Conservation (phyloP, 2,113 vertebrate genomes). For the Tragelaphus strepsiceros region DNA sequence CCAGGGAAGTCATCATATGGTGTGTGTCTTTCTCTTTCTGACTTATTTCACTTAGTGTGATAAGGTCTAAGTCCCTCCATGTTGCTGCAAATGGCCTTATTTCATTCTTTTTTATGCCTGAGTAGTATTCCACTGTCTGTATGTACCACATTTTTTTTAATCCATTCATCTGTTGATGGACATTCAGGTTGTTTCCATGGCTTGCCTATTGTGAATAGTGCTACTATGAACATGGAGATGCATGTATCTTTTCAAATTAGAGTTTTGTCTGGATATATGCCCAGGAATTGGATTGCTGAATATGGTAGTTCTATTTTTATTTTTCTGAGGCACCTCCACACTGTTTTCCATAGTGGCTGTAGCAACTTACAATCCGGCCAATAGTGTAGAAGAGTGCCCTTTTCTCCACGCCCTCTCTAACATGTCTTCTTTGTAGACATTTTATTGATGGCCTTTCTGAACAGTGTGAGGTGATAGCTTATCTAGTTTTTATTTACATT, state of each 20-base stretch:
- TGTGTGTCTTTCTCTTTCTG: too few species aligned
- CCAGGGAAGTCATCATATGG: too few species aligned
- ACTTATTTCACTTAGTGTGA: too few species aligned
- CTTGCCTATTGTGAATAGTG: neutral
- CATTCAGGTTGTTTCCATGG: neutral
- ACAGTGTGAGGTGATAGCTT: neutral
- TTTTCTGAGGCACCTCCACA: neutral
- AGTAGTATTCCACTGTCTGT: too few species aligned
- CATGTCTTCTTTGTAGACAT: neutral
- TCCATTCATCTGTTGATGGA: neutral
- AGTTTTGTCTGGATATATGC: neutral
- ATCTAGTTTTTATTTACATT: neutral
- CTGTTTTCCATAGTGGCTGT: neutral
- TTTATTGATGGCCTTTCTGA: neutral
- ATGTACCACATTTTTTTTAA: neutral
- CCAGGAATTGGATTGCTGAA: neutral
- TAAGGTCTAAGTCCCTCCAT: too few species aligned
- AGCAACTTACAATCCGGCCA: neutral
- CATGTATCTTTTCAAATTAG: neutral
- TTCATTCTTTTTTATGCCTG: too few species aligned
- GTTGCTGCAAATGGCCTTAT: too few species aligned
- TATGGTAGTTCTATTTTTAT: neutral
- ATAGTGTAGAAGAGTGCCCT: neutral
- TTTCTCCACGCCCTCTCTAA: neutral
- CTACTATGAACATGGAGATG: neutral